A percentile compares a stretch with the other conserved stretches of the same genome.
Conservation (phyloP, 2,113 vertebrate genomes). For the Campylorhamphus procurvoides region DNA sequence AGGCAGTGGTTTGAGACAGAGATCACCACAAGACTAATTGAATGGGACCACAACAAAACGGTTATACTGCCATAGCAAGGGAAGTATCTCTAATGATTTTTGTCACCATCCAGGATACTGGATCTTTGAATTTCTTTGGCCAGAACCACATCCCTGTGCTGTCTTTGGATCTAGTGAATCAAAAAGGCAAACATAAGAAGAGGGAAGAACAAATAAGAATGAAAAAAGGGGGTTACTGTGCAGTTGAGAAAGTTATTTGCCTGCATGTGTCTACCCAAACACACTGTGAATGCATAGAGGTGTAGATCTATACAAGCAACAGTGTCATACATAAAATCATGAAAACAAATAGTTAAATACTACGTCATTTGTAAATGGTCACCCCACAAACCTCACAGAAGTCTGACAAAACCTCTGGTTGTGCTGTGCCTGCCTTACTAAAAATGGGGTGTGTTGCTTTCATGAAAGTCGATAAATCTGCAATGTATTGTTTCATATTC, state of each 20-base stretch:
- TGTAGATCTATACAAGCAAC: not conserved
- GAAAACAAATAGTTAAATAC: not conserved
- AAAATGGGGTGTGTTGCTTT: not conserved
- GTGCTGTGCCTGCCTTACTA: not conserved
- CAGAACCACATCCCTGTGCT: not conserved
- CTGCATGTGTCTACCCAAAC: not conserved
- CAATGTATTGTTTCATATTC: constrained; percentile 47
- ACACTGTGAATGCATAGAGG: fast-evolving
- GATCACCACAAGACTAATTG: not conserved
- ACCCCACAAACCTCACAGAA: not conserved
- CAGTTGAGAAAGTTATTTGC: not conserved
- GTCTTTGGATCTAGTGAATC: not conserved
- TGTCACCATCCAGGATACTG: not conserved
- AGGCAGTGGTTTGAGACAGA: not conserved
- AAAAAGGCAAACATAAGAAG: not conserved
- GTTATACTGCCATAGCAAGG: not conserved
- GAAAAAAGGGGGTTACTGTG: not conserved
- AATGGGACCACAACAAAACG: not conserved
- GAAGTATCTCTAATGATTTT: not conserved
- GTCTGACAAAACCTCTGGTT: not conserved
- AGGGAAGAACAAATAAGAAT: not conserved
- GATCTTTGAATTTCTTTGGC: not conserved
- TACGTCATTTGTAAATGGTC: not conserved
- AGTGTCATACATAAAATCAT: not conserved
- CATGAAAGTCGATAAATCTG: not conserved